Percentiles rank a stretch among this genome's conserved stretches.
phyloP scores from a whole-genome alignment of 2,888 invertebrate genomes.

The Cloeon dipterum region DNA sequence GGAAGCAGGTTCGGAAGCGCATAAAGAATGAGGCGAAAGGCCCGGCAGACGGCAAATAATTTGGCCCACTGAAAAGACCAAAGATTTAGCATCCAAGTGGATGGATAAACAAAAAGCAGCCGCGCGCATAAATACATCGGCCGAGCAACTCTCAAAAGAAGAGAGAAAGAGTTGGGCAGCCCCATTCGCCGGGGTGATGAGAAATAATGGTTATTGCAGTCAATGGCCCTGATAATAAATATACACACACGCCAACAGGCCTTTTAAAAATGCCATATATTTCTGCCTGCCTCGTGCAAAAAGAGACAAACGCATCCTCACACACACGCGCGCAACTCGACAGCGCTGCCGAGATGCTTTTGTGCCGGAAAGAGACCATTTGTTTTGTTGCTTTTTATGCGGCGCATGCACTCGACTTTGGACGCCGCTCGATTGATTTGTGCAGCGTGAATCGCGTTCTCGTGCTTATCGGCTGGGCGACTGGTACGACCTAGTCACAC shows the following conservation, averaged over 20 bases:
- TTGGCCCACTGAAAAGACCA: not conserved
- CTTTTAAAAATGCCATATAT: too few relatives aligned
- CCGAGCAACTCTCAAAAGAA: not conserved
- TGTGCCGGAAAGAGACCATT: not conserved
- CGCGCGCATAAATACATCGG: not conserved
- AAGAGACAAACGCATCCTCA: too few relatives aligned
- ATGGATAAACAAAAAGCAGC: not conserved
- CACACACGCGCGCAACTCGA: too few relatives aligned
- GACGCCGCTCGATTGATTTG: too few relatives aligned
- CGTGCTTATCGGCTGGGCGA: too few relatives aligned
- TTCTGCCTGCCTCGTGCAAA: too few relatives aligned
- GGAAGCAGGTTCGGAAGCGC: not conserved
- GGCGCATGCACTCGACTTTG: too few relatives aligned
- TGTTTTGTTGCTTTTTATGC: not conserved
- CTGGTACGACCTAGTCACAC: too few relatives aligned
- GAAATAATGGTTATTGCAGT: conserved; percentile 1
- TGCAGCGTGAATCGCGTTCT: too few relatives aligned
- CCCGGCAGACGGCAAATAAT: not conserved
- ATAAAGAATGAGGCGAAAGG: not conserved
- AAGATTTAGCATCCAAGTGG: too few relatives aligned
- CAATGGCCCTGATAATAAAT: not conserved
- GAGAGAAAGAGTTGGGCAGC: not conserved
- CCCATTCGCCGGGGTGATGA: not conserved
- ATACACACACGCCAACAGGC: too few relatives aligned
- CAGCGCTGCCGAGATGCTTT: too few relatives aligned